phyloP scores from a whole-genome alignment of 2,113 vertebrate genomes.

The Calyptommatus sinebrachiatus region DNA sequence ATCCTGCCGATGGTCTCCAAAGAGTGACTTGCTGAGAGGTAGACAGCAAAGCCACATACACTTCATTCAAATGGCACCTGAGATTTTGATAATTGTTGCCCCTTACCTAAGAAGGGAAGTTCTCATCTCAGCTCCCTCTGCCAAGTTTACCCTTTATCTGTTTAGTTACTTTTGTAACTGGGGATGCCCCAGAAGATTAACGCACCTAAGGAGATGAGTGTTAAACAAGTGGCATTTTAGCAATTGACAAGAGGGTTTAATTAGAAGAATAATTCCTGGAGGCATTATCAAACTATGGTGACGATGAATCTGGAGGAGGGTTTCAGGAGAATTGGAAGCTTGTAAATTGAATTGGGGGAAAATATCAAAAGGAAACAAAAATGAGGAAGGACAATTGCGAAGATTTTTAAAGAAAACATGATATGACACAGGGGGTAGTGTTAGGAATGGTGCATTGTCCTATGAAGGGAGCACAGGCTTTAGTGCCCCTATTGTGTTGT shows the following conservation, averaged over 20 bases:
- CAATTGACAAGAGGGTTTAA: neutral
- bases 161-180: neutral
- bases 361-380: neutral
- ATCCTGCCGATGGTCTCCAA: slow-evolving; percentile 34
- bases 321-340: neutral
- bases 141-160: neutral
- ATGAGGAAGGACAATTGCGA: neutral
- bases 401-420: too few species aligned
- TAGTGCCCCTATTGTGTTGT: too few species aligned
- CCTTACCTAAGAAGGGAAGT: neutral
- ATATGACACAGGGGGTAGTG: too few species aligned
- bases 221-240: neutral
- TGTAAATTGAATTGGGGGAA: too few species aligned
- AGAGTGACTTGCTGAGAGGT: slow-evolving; percentile 44
- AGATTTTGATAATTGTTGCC: slow-evolving; percentile 3
- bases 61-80: slow-evolving; percentile 34
- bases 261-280: neutral
- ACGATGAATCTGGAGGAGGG: too few species aligned
- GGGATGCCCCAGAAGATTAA: neutral
- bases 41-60: slow-evolving; percentile 35
- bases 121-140: too few species aligned
- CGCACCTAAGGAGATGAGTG: neutral
- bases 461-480: too few species aligned
- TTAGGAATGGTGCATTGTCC: too few species aligned
- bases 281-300: neutral